phyloP scores from a whole-genome alignment of 2,888 invertebrate species.

The Tupiocoris notatus region DNA sequence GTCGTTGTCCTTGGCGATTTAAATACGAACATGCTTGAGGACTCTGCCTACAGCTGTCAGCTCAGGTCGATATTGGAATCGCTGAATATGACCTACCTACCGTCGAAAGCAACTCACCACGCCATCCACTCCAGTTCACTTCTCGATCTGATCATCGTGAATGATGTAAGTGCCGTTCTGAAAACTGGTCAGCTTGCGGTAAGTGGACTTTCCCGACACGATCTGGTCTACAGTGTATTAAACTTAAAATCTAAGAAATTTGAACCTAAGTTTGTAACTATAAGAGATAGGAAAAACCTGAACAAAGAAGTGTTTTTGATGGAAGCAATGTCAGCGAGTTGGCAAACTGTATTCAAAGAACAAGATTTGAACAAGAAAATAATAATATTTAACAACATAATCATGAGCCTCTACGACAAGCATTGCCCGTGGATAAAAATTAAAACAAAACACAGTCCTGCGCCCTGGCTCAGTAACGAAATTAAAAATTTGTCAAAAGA shows the following conservation, averaged over 20 bases:
- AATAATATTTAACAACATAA: no score
- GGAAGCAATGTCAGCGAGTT: no score
- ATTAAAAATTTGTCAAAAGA: no score
- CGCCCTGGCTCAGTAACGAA: no score
- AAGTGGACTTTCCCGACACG: not conserved
- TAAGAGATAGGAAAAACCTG: constrained; percentile 1
- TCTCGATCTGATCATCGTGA: not conserved
- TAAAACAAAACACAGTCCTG: no score
- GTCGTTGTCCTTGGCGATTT: constrained; percentile 3
- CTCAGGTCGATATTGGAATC: not conserved
- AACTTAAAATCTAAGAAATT: not conserved
- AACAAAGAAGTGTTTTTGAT: no score
- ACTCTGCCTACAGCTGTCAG: not conserved
- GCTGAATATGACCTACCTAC: not conserved
- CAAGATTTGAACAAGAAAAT: no score
- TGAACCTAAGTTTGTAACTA: not conserved
- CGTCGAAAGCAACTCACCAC: not conserved
- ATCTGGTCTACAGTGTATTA: not conserved
- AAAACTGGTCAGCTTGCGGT: not conserved
- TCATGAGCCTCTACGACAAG: no score
- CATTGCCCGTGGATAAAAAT: no score
- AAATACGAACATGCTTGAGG: not conserved
- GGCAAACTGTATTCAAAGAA: no score
- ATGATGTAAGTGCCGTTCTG: not conserved
- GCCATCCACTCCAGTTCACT: constrained; percentile 1